Evolutionary conservation across 2,113 vertebrate genomes (phyloP), one percentile per base, ranked within the genome.

Genomic region (Polyodon spathula): DNA sequence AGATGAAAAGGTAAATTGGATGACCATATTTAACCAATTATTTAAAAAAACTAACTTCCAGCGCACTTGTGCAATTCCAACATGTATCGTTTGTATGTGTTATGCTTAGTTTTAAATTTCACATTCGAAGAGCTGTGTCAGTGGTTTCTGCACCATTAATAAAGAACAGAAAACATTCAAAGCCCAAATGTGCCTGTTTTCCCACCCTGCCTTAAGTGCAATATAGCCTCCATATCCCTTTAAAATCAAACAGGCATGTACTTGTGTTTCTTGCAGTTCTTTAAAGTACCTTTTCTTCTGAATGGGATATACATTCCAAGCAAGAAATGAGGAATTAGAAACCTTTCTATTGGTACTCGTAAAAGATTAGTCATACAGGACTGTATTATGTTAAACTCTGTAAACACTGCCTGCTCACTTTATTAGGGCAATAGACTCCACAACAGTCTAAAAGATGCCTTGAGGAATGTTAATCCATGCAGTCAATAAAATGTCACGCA

Each of bases 21-120:
- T 86, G 84, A 85, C 79, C 83, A 86, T 72, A 72, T 85, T 88
- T 79, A 79, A 81, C 76, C 79, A 81, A 85, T 87, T 84, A 86
- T 71, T 74, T 66, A 69, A 72, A 77, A 78, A 77, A 76, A 76
- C 78, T 65, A 63, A 54, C 67, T 68, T 56, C 76, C 71, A 58
- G 73, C 54, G 65, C 60, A 70, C 66, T 55, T 37, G 54, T 16
- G 40, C 50, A 59, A 73, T 72, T 73, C 77, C 78, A 73, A 68
- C 59, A 42, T 62, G 69, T 27, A 55, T 17, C 8, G 27, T 37
- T 37, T 38, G 9, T 37, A 69, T 62, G 59, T 85, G 80, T 86
- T 86, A 78, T 82, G 70, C 66, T 85, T 71, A 85, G 81, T 73
- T 66, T 86, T 68, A 56, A 59, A 80, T 85, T 84, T 82, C 81